Percentiles rank a stretch among this genome's conserved stretches.
Evolutionary conservation across 2,113 vertebrate species (phyloP).

Genomic region (Sus scrofa): DNA sequence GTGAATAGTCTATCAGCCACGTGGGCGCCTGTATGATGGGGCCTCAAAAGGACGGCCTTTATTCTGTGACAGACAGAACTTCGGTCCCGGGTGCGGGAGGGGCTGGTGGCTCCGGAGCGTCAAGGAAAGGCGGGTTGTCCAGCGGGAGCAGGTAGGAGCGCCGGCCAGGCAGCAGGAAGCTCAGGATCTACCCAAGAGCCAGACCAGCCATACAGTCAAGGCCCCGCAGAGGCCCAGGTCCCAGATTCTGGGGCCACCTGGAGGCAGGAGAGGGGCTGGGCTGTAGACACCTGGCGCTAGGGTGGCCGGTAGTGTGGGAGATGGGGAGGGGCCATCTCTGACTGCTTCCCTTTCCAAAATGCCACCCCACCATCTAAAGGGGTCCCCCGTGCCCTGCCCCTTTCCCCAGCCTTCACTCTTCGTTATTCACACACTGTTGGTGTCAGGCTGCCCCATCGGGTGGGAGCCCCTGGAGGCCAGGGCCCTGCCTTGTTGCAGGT

Average conservation of each 20-base stretch:
- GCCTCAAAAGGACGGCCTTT: neutral
- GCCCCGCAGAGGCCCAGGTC: neutral
- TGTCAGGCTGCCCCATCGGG: fast-evolving
- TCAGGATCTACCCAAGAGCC: neutral
- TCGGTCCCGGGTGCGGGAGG: neutral
- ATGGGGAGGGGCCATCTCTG: neutral
- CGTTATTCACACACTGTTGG: neutral
- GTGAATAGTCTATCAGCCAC: neutral
- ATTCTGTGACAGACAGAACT: neutral
- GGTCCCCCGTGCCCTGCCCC: neutral
- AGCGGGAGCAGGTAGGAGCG: fast-evolving
- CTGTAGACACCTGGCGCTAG: neutral
- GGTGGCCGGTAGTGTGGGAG: neutral
- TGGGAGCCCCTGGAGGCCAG: no score
- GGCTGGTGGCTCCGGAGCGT: neutral
- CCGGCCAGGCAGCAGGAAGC: neutral
- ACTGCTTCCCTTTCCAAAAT: neutral
- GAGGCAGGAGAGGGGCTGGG: neutral
- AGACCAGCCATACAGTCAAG: neutral
- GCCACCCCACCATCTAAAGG: fast-evolving
- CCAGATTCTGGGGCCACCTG: neutral
- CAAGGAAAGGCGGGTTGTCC: neutral
- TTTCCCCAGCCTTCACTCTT: neutral
- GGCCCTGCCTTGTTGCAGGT: neutral
- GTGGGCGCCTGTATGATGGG: fast-evolving